Base-by-base conservation (phyloP, 2,888 invertebrate species). In the Drosophila borealis region DNA sequence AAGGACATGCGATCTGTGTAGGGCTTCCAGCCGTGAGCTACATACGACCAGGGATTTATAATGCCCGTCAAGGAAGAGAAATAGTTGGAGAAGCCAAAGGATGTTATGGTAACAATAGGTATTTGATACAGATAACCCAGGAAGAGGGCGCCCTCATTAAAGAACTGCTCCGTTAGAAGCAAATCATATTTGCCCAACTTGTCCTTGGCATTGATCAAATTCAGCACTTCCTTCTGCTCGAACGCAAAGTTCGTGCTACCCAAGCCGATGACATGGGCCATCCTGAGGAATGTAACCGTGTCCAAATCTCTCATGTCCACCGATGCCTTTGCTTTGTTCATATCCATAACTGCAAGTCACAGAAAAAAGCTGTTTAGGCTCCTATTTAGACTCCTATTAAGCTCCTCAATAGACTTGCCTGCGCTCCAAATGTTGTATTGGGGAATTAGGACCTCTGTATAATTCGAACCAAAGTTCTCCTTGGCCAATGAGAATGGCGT, bases 1-100 rank as follows among this genome's bases (percentile, higher is more conserved):
- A 95, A 94, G 17, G 91, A 93, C 89, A 93, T 93, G 10, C 83
- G 78, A 6, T 93, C 93, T 0, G 93, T 91, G 29, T 86, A 92
- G 0, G 90, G 83, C n/a, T 92, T 74, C 69, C 90, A 91, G n/a
- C 90, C 81, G 53, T 93, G 92, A 0, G 93, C 92, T 3, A 93
- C 91, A 70, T 92, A 92, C 0, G 94, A 92, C 74, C 91, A 92
- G 2, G 93, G 93, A 4, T 90, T 84, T 0, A 93, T 91, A 48
- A 92, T 91, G 4, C 93, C 93, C 68, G 92, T 89, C 9, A 92
- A 75, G 8, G 90, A 88, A 50, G 92, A 92, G 11, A 93, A 83
- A 85, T 91, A 92, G 36, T 90, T 85, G 10, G 90, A 90, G n/a
- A 90, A 88, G 0, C 93, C 93, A 6, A 93, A 75, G 0, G 93